Conservation (phyloP, 2,888 invertebrate species). For the Cosmopolites sordidus region DNA sequence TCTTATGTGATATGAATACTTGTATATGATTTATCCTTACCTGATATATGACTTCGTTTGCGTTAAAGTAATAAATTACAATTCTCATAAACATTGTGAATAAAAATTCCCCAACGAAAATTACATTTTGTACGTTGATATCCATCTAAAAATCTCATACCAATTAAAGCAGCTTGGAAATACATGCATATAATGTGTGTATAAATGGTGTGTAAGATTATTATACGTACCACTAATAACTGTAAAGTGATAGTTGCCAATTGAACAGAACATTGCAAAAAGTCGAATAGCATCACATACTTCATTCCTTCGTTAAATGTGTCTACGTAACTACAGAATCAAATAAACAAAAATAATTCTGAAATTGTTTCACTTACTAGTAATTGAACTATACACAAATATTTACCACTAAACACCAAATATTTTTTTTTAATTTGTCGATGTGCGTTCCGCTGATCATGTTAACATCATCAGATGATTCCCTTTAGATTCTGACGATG, state of each 20-base stretch:
- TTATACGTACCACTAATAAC: constrained; percentile 28
- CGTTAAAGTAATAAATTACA: constrained; percentile 24
- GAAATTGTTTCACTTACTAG: neutral
- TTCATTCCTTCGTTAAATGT: constrained; percentile 31
- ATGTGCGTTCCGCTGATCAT: too few species aligned
- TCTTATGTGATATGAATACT: too few species aligned
- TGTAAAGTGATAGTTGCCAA: constrained; percentile 30
- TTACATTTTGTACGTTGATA: constrained; percentile 21
- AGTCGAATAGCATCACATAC: constrained; percentile 32
- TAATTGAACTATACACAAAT: too few species aligned
- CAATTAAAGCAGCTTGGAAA: too few species aligned
- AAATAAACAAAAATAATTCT: neutral
- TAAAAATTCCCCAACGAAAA: constrained; percentile 23
- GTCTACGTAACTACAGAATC: constrained; percentile 27
- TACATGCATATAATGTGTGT: too few species aligned
- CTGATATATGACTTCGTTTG: constrained; percentile 23
- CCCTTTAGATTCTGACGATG: too few species aligned
- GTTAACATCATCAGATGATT: too few species aligned
- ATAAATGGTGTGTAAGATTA: too few species aligned
- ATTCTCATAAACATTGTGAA: constrained; percentile 24
- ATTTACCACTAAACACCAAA: too few species aligned
- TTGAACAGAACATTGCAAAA: constrained; percentile 33
- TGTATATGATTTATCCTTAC: constrained; percentile 13
- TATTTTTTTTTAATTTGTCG: too few species aligned
- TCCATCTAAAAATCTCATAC: constrained; percentile 27